Evolutionary conservation across 2,888 invertebrate genomes (phyloP).

Genomic region (Sphinx pinastri): DNA sequence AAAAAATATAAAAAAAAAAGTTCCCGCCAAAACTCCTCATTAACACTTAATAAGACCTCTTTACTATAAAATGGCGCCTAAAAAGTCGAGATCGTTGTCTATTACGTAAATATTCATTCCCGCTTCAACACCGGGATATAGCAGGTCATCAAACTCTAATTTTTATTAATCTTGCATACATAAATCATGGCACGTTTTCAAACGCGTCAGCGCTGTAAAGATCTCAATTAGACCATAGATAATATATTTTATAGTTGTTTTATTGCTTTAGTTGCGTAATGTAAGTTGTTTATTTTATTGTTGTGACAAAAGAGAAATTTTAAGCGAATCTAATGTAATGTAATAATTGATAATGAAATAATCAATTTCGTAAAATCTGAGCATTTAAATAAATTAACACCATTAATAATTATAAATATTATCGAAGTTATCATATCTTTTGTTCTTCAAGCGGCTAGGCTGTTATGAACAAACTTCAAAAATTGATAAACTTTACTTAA

Average conservation of each 20-base stretch:
- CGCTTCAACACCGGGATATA: constrained; percentile 28
- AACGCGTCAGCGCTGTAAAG: constrained; percentile 23
- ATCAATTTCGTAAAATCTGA: not conserved
- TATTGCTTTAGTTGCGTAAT: constrained; percentile 13
- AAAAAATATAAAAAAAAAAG: too few relatives aligned
- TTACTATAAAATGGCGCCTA: not conserved
- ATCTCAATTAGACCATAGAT: constrained; percentile 24
- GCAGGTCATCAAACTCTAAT: constrained; percentile 10
- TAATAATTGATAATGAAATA: not conserved
- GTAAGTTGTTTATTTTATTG: constrained; percentile 13
- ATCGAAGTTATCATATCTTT: too few relatives aligned
- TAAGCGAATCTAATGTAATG: constrained; percentile 12
- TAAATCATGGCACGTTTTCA: constrained; percentile 26
- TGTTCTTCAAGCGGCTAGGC: too few relatives aligned
- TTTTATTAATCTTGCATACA: constrained; percentile 22
- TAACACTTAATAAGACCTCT: not conserved
- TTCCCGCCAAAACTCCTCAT: too few relatives aligned
- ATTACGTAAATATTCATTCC: constrained; percentile 20
- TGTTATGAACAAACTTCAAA: too few relatives aligned
- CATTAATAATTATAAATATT: too few relatives aligned
- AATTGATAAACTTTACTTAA: too few relatives aligned
- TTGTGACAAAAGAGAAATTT: constrained; percentile 27
- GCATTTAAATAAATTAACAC: not conserved
- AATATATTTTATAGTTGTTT: constrained; percentile 19
- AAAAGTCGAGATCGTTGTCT: not conserved